Conservation (phyloP, 2,113 vertebrate species). For the Alexandromys fortis region DNA sequence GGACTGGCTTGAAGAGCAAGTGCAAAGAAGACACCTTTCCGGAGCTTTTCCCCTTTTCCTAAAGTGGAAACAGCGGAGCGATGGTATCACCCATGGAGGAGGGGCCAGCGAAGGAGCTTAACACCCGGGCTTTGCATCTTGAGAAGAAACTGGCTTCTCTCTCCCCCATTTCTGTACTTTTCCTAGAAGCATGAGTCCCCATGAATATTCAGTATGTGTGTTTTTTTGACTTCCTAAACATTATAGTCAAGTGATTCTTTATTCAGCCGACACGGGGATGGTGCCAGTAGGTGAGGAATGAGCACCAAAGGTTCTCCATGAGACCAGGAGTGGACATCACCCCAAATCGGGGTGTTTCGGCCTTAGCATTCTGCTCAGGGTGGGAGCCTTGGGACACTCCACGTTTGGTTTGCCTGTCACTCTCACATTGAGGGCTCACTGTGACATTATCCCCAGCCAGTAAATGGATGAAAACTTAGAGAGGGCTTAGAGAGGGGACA, state of each 20-base stretch:
- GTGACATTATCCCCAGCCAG: neutral
- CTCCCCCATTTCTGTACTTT: conserved; percentile 57
- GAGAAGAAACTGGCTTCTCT: neutral
- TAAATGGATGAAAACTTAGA: neutral
- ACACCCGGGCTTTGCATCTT: neutral
- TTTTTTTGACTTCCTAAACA: conserved; percentile 56
- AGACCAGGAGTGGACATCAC: neutral
- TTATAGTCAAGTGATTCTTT: conserved; percentile 40
- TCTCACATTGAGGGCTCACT: accelerated
- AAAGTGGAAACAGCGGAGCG: neutral
- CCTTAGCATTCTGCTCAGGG: neutral
- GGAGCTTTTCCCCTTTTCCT: neutral
- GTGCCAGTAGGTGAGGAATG: neutral
- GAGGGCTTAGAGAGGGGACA: neutral
- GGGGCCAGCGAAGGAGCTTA: neutral
- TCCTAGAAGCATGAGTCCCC: conserved; percentile 57
- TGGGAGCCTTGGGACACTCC: neutral
- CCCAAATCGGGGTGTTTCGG: neutral
- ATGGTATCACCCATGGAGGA: neutral
- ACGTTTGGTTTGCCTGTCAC: neutral
- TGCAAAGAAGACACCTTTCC: neutral
- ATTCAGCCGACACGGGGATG: conserved; percentile 2
- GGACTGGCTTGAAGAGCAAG: neutral
- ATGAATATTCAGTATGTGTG: conserved; percentile 61
- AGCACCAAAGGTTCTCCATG: conserved; percentile 2